Conservation (phyloP, 2,797 vertebrate genomes). For the Argentina silus region DNA sequence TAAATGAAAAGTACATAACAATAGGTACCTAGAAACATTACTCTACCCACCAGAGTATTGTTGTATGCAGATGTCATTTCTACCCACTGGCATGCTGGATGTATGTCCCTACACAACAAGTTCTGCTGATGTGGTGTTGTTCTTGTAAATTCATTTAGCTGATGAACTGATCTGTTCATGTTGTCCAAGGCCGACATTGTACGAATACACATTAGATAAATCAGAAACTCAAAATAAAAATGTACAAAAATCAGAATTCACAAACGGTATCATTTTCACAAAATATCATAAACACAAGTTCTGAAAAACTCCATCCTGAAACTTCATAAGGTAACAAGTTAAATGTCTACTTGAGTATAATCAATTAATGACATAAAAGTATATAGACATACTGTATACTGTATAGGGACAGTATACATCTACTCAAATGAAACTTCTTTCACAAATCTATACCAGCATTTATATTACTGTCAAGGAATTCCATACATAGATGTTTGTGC, state of each 20-base stretch:
- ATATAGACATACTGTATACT: constrained; percentile 18
- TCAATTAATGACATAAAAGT: constrained; percentile 4
- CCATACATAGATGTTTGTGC: constrained; percentile 42
- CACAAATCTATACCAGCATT: constrained; percentile 12
- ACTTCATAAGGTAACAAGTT: constrained; percentile 6
- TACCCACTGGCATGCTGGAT: constrained; percentile 57
- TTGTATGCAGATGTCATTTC: constrained; percentile 38
- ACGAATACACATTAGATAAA: constrained; percentile 37
- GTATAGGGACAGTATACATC: constrained; percentile 18
- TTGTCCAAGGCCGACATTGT: constrained; percentile 14
- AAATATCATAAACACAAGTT: constrained; percentile 49
- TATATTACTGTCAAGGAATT: constrained; percentile 41
- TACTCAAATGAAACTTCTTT: constrained; percentile 24
- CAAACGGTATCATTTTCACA: constrained; percentile 46
- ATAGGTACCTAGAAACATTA: constrained; percentile 43
- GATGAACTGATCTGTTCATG: constrained; percentile 13
- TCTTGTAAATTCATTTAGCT: constrained; percentile 35
- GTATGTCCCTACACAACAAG: constrained; percentile 43
- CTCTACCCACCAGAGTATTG: constrained; percentile 37
- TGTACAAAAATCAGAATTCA: constrained; percentile 46
- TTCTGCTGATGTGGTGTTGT: constrained; percentile 26
- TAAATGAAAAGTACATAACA: constrained; percentile 39
- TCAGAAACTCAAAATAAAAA: constrained; percentile 36
- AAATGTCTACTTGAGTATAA: constrained; percentile 19
- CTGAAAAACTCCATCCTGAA: constrained; percentile 22